Percentiles rank a stretch among this genome's conserved stretches.
These are phyloP conservation scores for Litoditis marina DNA, from an alignment of 2,888 invertebrate genomes.

Conservation along the genomic window DNA sequence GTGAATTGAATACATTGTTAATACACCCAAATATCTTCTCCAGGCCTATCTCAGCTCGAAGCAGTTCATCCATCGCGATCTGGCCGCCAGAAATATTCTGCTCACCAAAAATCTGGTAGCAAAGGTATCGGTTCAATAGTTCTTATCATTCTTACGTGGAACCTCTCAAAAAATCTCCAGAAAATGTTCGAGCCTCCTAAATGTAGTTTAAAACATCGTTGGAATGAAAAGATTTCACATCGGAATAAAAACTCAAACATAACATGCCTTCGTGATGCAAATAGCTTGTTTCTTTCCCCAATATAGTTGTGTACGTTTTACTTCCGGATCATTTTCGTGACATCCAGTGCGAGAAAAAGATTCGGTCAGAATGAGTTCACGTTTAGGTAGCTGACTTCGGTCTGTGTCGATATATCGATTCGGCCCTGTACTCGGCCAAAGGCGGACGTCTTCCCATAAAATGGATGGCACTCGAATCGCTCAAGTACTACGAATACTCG, in stretches of 20 bases:
- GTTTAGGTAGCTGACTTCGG: conserved; percentile 52
- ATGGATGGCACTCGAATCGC: conserved; percentile 54
- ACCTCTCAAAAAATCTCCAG: too few species aligned
- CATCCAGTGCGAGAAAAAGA: too few species aligned
- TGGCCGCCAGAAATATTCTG: conserved; percentile 47
- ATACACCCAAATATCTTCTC: too few species aligned
- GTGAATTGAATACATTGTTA: too few species aligned
- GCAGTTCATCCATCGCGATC: conserved; percentile 49
- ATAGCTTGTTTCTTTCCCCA: too few species aligned
- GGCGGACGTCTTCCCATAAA: conserved; percentile 52
- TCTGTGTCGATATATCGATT: conserved; percentile 46
- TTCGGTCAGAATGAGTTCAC: neutral
- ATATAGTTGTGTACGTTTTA: too few species aligned
- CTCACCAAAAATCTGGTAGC: conserved; percentile 45
- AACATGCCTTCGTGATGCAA: too few species aligned
- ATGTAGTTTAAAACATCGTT: too few species aligned
- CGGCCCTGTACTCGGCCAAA: conserved; percentile 43
- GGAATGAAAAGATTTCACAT: too few species aligned
- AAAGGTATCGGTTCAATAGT: conserved; percentile 35
- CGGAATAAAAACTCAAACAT: too few species aligned
- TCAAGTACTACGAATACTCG: conserved; percentile 45
- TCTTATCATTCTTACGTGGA: neutral
- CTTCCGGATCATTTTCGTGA: too few species aligned
- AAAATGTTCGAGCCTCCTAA: too few species aligned
- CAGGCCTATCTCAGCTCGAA: conserved; percentile 41